Evolutionary conservation across 2,113 vertebrate genomes (phyloP), one percentile per base, ranked within the genome.

Genomic region (Xiphophorus maculatus): DNA sequence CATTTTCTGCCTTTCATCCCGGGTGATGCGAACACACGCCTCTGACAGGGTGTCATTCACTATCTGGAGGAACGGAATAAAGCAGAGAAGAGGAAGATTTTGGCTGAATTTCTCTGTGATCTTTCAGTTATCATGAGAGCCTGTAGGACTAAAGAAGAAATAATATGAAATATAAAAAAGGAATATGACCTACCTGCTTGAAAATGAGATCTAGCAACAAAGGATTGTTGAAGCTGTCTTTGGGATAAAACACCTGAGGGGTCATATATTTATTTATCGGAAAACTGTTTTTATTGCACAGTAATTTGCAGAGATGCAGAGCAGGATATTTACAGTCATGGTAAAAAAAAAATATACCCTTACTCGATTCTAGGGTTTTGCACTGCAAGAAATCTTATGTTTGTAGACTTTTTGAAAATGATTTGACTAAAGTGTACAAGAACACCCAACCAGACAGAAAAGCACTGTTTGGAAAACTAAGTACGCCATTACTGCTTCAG

Each of bases 241-340:
- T 98, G 40, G 98, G 98, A 82, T 98, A 97, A 86, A 99, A 99
- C 62, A 99, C 97, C 97, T 99, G 92, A 17, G 65, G 71, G 76
- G 87, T n/a, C 84, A 32, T 84, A 58, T 7, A 22, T 66, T 19
- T 58, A 30, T 14, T 66, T 19, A 62, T 32, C 25, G 35, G 25
- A 60, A 14, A 17, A 35, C 1, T 37, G n/a, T 72, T n/a, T 66
- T 58, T 5, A 37, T 3, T 11, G 25, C 7, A 37, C 12, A 17
- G 22, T 22, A 12, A 35, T 37, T 19, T 27, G 11, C 44, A 65
- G 30, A 12, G 12, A 63, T 48, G 15, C 15, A 54, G 19, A 27
- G 61, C 1, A 51, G 64, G n/a, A 72, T 13, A 5, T 19, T 19
- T n/a, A 58, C 17, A 25, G 25, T 58, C 25, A 58, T 58, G 51